Conservation (phyloP, 1,140 invertebrate genomes). For the Brachionus asplanchnoidis region DNA sequence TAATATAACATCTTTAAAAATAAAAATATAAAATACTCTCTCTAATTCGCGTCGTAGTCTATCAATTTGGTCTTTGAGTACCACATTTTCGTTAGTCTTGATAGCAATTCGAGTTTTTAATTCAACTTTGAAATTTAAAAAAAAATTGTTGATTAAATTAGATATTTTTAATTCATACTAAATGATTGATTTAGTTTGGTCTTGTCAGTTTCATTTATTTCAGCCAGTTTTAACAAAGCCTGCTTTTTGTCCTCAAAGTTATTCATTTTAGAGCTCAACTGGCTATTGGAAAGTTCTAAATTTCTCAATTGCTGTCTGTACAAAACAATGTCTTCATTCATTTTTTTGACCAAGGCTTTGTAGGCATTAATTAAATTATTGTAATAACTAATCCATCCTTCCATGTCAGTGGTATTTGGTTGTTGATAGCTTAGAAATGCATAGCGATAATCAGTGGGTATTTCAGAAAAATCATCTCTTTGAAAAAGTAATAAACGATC, state of each 20-base stretch:
- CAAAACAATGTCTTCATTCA: slow-evolving; percentile 16
- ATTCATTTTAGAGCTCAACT: slow-evolving; percentile 8
- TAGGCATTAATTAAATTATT: neutral
- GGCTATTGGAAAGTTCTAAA: neutral
- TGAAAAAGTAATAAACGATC: neutral
- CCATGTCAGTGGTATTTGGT: slow-evolving; percentile 5
- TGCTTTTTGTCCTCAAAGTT: slow-evolving; percentile 39
- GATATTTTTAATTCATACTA: neutral
- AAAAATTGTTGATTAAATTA: neutral
- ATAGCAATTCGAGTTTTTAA: neutral
- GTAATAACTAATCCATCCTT: slow-evolving; percentile 36
- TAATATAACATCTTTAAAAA: neutral
- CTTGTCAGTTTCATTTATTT: slow-evolving; percentile 34
- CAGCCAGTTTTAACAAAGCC: slow-evolving; percentile 9
- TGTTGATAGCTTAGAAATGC: neutral
- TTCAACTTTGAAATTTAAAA: slow-evolving; percentile 20
- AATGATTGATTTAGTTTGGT: slow-evolving; percentile 17
- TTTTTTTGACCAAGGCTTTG: neutral
- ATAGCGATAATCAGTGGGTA: slow-evolving; percentile 31
- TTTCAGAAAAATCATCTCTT: slow-evolving; percentile 25
- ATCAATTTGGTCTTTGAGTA: slow-evolving; percentile 32
- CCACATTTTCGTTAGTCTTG: slow-evolving; percentile 40
- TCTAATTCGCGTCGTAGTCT: neutral
- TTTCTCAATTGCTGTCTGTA: slow-evolving; percentile 23
- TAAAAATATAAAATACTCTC: neutral